Conservation (phyloP, 2,113 vertebrate genomes). For the Hiodon tergisus region DNA sequence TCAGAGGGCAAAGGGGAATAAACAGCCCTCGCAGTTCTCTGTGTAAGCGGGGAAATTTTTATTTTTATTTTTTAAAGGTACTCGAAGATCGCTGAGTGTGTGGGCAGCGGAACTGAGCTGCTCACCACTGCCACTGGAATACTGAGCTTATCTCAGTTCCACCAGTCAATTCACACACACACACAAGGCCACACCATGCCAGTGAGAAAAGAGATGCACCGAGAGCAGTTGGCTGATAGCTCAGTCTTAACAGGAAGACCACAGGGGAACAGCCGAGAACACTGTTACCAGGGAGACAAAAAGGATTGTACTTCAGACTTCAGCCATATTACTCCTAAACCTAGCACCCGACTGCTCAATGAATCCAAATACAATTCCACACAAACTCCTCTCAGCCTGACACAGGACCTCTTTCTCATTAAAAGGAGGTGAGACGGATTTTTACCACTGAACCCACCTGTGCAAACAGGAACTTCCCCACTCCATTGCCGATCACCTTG, state of each 20-base stretch:
- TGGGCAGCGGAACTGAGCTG: not conserved
- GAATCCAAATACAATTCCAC: not conserved
- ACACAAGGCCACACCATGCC: slow-evolving; percentile 4
- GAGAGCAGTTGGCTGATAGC: not conserved
- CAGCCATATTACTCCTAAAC: slow-evolving; percentile 1
- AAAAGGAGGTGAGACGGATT: not conserved
- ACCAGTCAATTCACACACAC: slow-evolving; percentile 1
- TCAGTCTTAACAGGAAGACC: not conserved
- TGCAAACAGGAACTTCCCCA: slow-evolving; percentile 62
- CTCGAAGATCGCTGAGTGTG: slow-evolving; percentile 10
- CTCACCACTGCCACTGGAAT: slow-evolving; percentile 6
- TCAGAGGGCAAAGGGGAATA: not conserved
- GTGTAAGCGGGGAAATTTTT: slow-evolving; percentile 1
- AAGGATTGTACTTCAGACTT: not conserved
- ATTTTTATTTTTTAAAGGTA: not conserved
- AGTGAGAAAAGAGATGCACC: not conserved
- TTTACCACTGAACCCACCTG: slow-evolving; percentile 50
- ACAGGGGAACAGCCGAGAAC: not conserved
- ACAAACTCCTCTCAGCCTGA: not conserved
- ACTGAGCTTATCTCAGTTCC: not conserved
- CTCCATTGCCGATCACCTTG: slow-evolving; percentile 77
- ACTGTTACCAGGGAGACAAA: slow-evolving; percentile 2
- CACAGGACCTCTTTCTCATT: not conserved
- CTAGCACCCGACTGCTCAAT: not conserved
- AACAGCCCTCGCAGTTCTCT: not conserved